These are phyloP conservation scores for Mesorhabditis spiculigera DNA, from an alignment of 2,888 invertebrate species.

Conservation along the genomic window DNA sequence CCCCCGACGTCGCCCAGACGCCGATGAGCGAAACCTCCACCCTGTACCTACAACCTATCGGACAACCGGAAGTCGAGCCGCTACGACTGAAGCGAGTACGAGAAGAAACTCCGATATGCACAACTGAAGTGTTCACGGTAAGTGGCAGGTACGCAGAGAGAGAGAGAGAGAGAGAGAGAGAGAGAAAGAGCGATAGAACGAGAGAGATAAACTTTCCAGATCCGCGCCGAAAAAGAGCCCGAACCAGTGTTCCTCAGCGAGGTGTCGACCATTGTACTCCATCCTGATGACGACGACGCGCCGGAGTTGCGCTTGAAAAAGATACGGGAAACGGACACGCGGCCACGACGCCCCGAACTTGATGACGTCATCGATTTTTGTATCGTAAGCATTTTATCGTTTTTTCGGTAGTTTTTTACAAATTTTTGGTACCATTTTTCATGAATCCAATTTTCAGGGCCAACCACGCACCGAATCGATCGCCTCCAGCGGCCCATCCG, in stretches of 20 bases:
- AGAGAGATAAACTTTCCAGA: conserved; percentile 14
- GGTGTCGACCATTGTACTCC: background rate
- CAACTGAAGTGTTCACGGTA: no score
- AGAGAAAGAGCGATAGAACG: conserved; percentile 12
- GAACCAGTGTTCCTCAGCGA: conserved; percentile 3
- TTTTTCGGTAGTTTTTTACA: no score
- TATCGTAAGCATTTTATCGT: no score
- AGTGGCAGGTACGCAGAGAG: background rate
- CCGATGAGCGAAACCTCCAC: conserved; percentile 3
- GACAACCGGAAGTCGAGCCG: background rate
- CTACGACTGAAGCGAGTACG: conserved; percentile 3
- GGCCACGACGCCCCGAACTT: no score
- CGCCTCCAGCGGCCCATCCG: background rate
- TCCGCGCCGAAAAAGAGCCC: background rate
- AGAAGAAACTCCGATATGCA: background rate
- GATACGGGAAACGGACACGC: background rate
- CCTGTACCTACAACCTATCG: background rate
- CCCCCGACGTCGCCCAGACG: background rate
- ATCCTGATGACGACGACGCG: background rate
- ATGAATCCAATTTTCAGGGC: background rate
- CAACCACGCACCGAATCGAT: background rate
- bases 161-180: conserved; percentile 21
- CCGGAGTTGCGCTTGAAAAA: background rate
- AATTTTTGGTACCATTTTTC: no score
- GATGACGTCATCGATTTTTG: no score